Percentiles rank a stretch among this genome's conserved stretches.
phyloP scores from a whole-genome alignment of 1,140 invertebrate species.

The Ridgeia piscesae region DNA sequence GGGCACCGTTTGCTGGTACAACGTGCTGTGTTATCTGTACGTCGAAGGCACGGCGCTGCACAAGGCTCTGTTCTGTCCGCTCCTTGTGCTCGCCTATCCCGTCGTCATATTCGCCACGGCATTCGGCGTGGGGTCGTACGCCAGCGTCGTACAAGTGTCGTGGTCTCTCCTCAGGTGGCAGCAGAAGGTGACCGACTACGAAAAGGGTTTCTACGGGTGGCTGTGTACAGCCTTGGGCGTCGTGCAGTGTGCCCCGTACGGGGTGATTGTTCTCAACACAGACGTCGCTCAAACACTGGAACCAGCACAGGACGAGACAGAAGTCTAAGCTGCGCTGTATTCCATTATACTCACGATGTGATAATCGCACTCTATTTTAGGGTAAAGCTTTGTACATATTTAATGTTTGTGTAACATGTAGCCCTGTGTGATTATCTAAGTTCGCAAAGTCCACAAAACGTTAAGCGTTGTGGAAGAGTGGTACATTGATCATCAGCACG shows the following conservation, averaged over 20 bases:
- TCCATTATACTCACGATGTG: background rate
- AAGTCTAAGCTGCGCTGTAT: background rate
- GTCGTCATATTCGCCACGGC: constrained; percentile 70
- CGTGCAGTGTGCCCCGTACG: constrained; percentile 72
- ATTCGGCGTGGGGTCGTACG: constrained; percentile 64
- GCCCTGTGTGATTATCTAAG: no score
- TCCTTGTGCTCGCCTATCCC: constrained; percentile 73
- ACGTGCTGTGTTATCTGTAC: constrained; percentile 71
- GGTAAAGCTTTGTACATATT: background rate
- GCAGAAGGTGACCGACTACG: constrained; percentile 72
- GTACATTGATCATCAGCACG: no score
- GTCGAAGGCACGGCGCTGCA: constrained; percentile 66
- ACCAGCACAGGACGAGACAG: background rate
- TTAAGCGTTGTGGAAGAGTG: no score
- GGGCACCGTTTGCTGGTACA: constrained; percentile 77
- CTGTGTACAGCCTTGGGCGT: constrained; percentile 69
- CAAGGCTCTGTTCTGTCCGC: constrained; percentile 65
- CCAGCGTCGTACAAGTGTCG: constrained; percentile 69
- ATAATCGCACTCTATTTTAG: background rate
- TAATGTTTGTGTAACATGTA: no score
- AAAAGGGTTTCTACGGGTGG: constrained; percentile 80
- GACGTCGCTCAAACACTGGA: background rate
- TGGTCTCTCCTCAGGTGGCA: constrained; percentile 70
- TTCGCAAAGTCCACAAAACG: no score
- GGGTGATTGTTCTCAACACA: constrained; percentile 56